These are phyloP conservation scores for Eupithecia inturbata DNA, from an alignment of 2,888 invertebrate species.

Conservation along the genomic window DNA sequence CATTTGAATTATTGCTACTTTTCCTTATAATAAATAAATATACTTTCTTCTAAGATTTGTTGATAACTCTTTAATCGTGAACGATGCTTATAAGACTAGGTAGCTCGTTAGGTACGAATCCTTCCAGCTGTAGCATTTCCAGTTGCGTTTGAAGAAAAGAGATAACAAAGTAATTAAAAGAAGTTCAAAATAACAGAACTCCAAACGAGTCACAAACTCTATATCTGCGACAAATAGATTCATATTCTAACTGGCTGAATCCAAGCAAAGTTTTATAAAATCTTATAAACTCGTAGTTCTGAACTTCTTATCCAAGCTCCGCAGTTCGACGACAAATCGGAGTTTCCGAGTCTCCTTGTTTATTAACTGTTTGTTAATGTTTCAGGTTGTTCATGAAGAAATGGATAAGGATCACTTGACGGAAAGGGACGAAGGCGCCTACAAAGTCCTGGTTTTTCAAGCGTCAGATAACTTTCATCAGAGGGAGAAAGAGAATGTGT, in stretches of 20 bases:
- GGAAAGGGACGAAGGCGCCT: background rate
- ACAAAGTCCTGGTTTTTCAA: background rate
- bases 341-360: constrained; percentile 56
- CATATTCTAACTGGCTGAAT: constrained; percentile 17
- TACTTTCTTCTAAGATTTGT: background rate
- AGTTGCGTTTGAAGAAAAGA: background rate
- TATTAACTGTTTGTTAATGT: constrained; percentile 51
- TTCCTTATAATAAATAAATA: background rate
- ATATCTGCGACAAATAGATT: constrained; percentile 15
- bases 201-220: constrained; percentile 10
- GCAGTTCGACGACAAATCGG: constrained; percentile 63
- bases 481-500: too few species aligned
- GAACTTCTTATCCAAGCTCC: constrained; percentile 66
- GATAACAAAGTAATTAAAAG: background rate
- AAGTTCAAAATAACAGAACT: constrained; percentile 7
- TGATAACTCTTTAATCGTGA: background rate
- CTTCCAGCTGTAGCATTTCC: background rate
- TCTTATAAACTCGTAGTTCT: constrained; percentile 60
- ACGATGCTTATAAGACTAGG: background rate
- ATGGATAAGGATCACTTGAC: background rate
- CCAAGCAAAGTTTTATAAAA: constrained; percentile 52
- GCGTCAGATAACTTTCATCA: too few species aligned
- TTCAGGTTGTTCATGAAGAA: constrained; percentile 19
- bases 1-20: background rate
- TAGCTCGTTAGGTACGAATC: background rate